Evolutionary conservation across 2,113 vertebrate species (phyloP).

Genomic region (Dasyprocta punctata): DNA sequence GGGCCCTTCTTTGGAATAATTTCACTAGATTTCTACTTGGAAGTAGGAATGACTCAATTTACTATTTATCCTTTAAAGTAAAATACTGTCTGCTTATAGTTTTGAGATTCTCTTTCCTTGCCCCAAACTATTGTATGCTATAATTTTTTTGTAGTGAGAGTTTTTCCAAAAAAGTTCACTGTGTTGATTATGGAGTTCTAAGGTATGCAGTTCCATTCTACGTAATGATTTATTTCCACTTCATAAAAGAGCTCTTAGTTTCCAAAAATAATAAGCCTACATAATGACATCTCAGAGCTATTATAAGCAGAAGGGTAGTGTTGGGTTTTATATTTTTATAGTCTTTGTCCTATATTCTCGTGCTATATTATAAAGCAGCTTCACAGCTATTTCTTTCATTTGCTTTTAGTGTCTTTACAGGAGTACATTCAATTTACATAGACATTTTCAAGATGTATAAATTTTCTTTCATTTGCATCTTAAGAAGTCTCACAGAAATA

Average conservation of each 20-base stretch:
- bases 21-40: conserved; percentile 46
- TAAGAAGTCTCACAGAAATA: background rate
- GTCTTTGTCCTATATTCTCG: background rate
- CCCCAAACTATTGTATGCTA: background rate
- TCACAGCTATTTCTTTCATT: conserved; percentile 48
- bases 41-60: background rate
- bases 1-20: background rate
- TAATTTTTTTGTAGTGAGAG: conserved; percentile 32
- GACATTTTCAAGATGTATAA: conserved; percentile 1
- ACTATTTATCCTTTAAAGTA: background rate
- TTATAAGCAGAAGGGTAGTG: background rate
- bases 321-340: background rate
- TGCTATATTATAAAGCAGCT: background rate
- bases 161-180: conserved; percentile 42
- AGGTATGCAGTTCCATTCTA: background rate
- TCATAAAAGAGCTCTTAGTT: conserved; percentile 37
- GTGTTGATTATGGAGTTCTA: background rate
- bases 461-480: background rate
- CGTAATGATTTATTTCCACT: background rate
- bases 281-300: conserved; percentile 32
- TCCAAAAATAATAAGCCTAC: conserved; percentile 31
- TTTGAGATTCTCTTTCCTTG: conserved; percentile 14
- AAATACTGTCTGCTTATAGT: background rate
- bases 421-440: background rate
- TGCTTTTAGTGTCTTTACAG: conserved; percentile 13